Base-by-base conservation (phyloP, 1,140 invertebrate genomes). In the Dolichoris vasculosae region DNA sequence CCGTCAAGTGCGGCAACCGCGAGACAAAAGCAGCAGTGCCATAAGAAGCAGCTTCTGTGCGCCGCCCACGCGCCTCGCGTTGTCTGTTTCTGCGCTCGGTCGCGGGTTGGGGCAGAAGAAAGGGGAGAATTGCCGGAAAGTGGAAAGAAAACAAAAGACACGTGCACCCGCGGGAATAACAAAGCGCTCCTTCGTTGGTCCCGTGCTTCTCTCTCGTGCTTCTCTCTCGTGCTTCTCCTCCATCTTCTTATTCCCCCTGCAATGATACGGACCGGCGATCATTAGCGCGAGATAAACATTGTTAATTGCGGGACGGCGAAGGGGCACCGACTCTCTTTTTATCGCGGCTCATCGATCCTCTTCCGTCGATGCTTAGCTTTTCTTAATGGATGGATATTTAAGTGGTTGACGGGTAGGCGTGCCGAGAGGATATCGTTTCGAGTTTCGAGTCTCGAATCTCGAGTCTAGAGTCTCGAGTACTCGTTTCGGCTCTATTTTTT, bases 121-220 rank as follows among this genome's bases (percentile, higher is more conserved):
- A 7, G 30, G 79, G 38, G 15, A 69, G 79, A 64, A 75, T 83
- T 82, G 84, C 75, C 86, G 88, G 85, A 89, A 90, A 91, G 89
- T 90, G 89, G 88, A 90, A 89, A 86, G 87, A 90, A 90, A 90
- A 90, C 89, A 90, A 91, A 90, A 90, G 90, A 86, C 86, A 87
- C 86, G 86, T 85, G 87, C 85, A 71, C 89, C 87, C 87, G 88
- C 85, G 87, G 89, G 88, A 84, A 89, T 86, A 82, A 85, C 84
- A 87, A 88, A 87, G 86, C 69, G 75, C n/a, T n/a, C n/a, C n/a
- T n/a, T n/a, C n/a, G 15, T 1, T 23, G 67, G 59, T 23, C 38
- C 7, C 46, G 0, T 0, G 26, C n/a, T 4, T 7, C 11, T 8
- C 40, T 64, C 48, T 15, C 6, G 38, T 73, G 38, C 82, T 46